Evolutionary conservation across 2,113 vertebrate genomes (phyloP), one percentile per base, ranked within the genome.

Genomic region (Plecotus auritus): DNA sequence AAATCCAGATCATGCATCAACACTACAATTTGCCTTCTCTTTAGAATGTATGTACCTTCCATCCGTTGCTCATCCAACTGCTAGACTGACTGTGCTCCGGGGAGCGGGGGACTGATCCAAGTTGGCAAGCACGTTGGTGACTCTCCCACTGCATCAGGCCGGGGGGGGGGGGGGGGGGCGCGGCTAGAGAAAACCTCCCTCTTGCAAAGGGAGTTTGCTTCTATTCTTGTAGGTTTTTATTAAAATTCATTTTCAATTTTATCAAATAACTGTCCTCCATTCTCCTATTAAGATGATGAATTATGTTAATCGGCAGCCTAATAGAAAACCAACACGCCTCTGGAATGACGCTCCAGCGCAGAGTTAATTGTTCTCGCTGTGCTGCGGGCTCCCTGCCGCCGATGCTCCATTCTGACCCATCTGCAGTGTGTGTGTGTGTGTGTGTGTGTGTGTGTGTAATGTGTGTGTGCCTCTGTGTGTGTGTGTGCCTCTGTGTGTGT

Each of bases 81-180:
- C 17, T 22, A 13, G 2, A 40, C 5, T 5, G 51, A 70, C 61
- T 0, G 4, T 7, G 0, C 3, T 49, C 28, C 4, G 49, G 22
- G 70, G 4, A 20, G 17, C 2, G 0, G 13, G 49, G 0, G 16
- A 9, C 2, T 7, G 17, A n/a, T 23, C 2, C 10, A 6, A 9
- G 47, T 8, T 14, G 16, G 13, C 1, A 2, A 7, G 3, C 14
- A 1, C 0, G 76, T 8, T 6, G n/a, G 1, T 18, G 40, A 2
- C 4, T 42, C 17, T 6, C 40, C 20, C 9, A 23, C 7, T 0
- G 35, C 28, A 5, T 7, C 18, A 20, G 56, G 9, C 0, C 23
- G 9, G 23, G 8, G 22, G 23, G 23, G 9, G 22, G 20, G 22
- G 8, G 0, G 20, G 45, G 45, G 45, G 9, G 10, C 3, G 10